Conservation (phyloP, 2,113 vertebrate genomes). For the Camelus bactrianus region DNA sequence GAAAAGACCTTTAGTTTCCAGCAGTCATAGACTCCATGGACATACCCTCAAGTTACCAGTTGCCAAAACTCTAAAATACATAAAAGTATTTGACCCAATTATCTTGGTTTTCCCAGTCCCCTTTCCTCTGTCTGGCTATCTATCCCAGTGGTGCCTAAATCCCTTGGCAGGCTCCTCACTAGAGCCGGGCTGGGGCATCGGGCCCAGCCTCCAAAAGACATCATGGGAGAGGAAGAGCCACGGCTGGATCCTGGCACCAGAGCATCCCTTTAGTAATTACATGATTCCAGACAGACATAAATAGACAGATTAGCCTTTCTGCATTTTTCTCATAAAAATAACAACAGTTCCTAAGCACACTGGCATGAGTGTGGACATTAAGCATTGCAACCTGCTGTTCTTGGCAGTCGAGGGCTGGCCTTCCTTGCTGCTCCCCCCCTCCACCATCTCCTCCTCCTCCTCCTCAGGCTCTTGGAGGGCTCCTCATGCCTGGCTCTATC, state of each 20-base stretch:
- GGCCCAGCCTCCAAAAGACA: slow-evolving; percentile 74
- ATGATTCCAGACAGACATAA: slow-evolving; percentile 90
- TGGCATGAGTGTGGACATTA: slow-evolving; percentile 87
- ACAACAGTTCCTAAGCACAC: slow-evolving; percentile 87
- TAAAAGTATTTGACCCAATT: slow-evolving; percentile 57
- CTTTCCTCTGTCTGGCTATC: slow-evolving; percentile 60
- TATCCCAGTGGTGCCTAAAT: slow-evolving; percentile 23
- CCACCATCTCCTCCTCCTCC: slow-evolving; percentile 75
- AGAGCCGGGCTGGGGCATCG: slow-evolving; percentile 57
- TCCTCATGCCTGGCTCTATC: slow-evolving; percentile 83
- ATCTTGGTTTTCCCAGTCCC: slow-evolving; percentile 65
- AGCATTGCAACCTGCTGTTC: slow-evolving; percentile 90
- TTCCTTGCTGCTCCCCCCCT: slow-evolving; percentile 80
- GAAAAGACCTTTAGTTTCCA: not conserved
- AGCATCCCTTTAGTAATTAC: slow-evolving; percentile 85
- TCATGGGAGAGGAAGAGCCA: slow-evolving; percentile 84
- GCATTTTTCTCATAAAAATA: slow-evolving; percentile 91
- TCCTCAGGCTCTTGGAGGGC: slow-evolving; percentile 84
- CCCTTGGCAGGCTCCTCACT: not conserved
- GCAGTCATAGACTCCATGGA: not conserved
- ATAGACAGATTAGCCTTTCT: slow-evolving; percentile 89
- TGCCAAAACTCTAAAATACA: slow-evolving; percentile 32
- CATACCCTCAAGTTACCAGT: slow-evolving; percentile 40
- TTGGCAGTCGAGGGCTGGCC: slow-evolving; percentile 87
- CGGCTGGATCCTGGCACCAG: slow-evolving; percentile 84